Base-by-base conservation (phyloP, 2,797 vertebrate genomes). In the Darevskia mixta region DNA sequence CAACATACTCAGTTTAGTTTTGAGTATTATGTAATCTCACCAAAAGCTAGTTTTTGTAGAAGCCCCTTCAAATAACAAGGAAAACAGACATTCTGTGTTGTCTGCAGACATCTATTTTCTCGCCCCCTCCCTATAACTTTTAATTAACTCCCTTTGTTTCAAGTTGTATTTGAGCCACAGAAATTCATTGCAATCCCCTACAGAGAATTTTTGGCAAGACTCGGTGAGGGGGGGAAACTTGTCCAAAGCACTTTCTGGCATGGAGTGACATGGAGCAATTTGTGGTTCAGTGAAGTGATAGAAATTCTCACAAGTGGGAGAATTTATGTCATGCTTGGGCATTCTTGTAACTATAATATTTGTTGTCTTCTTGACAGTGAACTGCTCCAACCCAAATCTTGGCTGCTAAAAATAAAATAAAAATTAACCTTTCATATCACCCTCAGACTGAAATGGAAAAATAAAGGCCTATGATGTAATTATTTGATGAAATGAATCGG, bases 151-250 rank as follows among this genome's bases (percentile, higher is more conserved):
- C 20, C 13, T 86, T 79, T 67, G 58, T 5, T 89, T 45, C 83
- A 89, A 87, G 38, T 79, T 90, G 76, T 85, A 82, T 89, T 87
- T 78, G 87, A 93, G 45, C 58, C 69, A 85, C 35, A 71, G 58
- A 41, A 58, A 89, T 91, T 79, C 20, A 58, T 89, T 91, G 49
- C 77, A 87, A n/a, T 89, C 32, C 25, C 2, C 83, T 87, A 25
- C 0, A 89, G 77, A 93, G 17, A 25, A 17, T 73, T 91, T 91
- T 89, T 88, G 78, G 84, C 89, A 92, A 83, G 43, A 32, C 67
- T 89, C n/a, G 35, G 0, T 27, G 38, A 82, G n/a, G 32, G 15
- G 76, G 69, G 91, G 93, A 83, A 86, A 43, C 71, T 92, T 86
- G 58, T 69, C 86, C 86, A 76, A 90, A 91, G 88, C 85, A 78